phyloP scores from a whole-genome alignment of 2,888 invertebrate genomes.

The Chloromyia formosa region DNA sequence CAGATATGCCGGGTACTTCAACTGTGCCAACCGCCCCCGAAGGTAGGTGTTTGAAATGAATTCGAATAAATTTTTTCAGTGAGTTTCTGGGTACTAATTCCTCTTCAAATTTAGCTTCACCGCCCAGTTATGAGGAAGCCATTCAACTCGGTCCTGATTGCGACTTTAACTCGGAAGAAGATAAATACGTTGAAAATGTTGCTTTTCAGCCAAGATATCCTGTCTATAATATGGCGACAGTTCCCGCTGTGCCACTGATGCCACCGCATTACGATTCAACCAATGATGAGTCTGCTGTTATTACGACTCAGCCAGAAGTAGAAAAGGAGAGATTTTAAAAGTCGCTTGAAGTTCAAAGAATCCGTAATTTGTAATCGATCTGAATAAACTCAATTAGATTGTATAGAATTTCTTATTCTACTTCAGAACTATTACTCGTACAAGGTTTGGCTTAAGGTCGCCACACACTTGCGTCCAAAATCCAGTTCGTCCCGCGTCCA shows the following conservation, averaged over 20 bases:
- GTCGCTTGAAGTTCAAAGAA: no score
- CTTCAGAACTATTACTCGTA: no score
- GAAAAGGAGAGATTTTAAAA: not conserved
- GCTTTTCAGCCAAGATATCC: constrained; percentile 62
- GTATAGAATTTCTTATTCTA: no score
- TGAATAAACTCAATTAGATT: no score
- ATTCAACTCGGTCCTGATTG: constrained; percentile 54
- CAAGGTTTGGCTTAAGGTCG: no score
- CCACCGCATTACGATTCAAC: not conserved
- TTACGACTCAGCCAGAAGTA: not conserved
- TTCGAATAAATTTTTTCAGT: not conserved
- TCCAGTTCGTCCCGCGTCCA: no score
- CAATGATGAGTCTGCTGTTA: not conserved
- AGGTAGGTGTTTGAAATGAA: no score
- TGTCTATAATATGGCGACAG: constrained; percentile 55
- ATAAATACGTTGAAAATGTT: constrained; percentile 58
- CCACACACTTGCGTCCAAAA: no score
- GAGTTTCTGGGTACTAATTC: no score
- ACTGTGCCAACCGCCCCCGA: not conserved
- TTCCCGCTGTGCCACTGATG: no score
- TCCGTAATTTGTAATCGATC: no score
- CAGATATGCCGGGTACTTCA: not conserved
- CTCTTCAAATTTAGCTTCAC: constrained; percentile 55
- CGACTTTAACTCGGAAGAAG: constrained; percentile 59
- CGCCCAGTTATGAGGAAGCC: constrained; percentile 63